Conservation (phyloP, 2,888 invertebrate genomes). For the Yponomeuta malinellus region DNA sequence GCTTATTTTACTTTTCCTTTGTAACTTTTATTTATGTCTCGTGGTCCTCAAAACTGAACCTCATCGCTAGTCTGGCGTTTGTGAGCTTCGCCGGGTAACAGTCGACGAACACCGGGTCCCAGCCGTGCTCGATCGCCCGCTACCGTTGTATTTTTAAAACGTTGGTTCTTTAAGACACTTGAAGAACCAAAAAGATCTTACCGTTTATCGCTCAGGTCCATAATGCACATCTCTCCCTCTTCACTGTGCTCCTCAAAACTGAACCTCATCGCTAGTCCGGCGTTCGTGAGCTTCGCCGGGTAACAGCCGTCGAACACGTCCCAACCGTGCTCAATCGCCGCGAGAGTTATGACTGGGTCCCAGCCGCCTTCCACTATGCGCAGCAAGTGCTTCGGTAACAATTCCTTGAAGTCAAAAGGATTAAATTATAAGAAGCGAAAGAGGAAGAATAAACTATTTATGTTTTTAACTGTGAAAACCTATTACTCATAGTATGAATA, state of each 20-base stretch:
- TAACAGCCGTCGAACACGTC: constrained; percentile 94
- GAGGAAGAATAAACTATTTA: too few species aligned
- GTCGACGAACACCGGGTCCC: constrained; percentile 90
- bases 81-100: constrained; percentile 85
- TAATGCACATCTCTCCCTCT: constrained; percentile 59
- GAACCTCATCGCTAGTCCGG: constrained; percentile 81
- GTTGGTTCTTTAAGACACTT: not conserved
- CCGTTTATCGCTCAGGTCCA: constrained; percentile 75
- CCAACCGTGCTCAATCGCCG: constrained; percentile 84
- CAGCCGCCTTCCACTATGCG: constrained; percentile 86
- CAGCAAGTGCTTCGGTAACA: constrained; percentile 81
- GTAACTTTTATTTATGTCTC: too few species aligned
- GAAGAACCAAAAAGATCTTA: constrained; percentile 34
- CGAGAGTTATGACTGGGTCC: constrained; percentile 82
- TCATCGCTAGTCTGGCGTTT: constrained; percentile 81
- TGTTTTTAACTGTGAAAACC: too few species aligned
- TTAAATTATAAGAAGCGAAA: not conserved
- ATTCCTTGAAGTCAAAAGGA: constrained; percentile 56
- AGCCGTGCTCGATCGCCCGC: constrained; percentile 81
- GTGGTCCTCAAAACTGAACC: not conserved
- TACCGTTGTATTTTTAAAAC: not conserved
- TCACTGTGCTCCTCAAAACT: constrained; percentile 55
- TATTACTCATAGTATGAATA: too few species aligned
- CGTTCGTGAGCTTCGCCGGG: constrained; percentile 81
- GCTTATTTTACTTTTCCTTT: too few species aligned